Evolutionary conservation across 2,797 vertebrate genomes (phyloP), one percentile per base, ranked within the genome.

Genomic region (Rhinichthys osculus): DNA sequence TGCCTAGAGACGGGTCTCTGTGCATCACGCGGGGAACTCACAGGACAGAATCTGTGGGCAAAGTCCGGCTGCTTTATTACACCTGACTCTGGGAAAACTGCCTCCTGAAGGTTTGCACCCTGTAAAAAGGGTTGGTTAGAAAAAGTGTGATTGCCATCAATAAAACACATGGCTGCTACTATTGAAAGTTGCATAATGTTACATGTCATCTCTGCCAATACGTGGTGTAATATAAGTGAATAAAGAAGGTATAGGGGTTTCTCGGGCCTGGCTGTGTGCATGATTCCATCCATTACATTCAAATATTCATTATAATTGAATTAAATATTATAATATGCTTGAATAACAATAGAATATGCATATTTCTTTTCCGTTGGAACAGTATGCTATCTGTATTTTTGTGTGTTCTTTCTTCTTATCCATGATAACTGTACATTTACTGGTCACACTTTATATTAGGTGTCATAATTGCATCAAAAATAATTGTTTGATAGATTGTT

Each of bases 51-150:
- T 87, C 54, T 71, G 44, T n/a, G 94, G 89, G 80, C 94, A 95
- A 96, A 95, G 94, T 96, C 94, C 93, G 21, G 79, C 30, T 79
- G 27, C 78, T 92, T 92, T 91, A 89, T 88, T 93, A 90, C 91
- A 92, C 50, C 85, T 70, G 78, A 81, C 69, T 30, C 64, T 78
- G 66, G 82, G 38, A 72, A 89, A 62, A 89, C 81, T 74, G 64
- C 71, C 87, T 42, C 85, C 27, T 86, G 82, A 87, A 85, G 40
- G 57, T 88, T 8, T 3, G 3, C 16, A 69, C 21, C 35, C 42
- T 54, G 74, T 82, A 80, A 83, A 82, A 76, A 30, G 54, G 66
- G 13, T 73, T 27, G 33, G 52, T 54, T 77, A 81, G 79, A 13
- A 73, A 73, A 88, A 82, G 17, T 35, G 11, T 35, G 14, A 76